Base-by-base conservation (phyloP, 2,888 invertebrate genomes). In the Synergus gifuensis region DNA sequence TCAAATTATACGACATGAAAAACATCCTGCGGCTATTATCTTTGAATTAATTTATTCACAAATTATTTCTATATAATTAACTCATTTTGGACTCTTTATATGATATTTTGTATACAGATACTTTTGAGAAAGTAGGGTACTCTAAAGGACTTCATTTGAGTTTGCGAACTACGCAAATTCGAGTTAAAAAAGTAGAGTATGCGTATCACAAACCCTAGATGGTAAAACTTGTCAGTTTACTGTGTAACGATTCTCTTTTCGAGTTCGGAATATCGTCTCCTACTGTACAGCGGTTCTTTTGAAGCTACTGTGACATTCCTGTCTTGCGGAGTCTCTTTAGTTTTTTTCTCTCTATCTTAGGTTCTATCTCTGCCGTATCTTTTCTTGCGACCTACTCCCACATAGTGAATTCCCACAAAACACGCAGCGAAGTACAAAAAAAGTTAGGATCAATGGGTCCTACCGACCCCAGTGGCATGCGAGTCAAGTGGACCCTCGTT, bases 401-500 rank as follows among this genome's bases (percentile, higher is more conserved):
- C 78, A 76, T 64, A 42, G 60, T 8, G 42, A 28, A 58, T 49
- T 62, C 77, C 67, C 79, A 73, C 82, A 79, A 82, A 82, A 83
- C 69, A 62, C 69, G 64, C 78, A 79, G 77, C 83, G 82, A 69
- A 36, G 69, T 46, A n/a, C 44, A 67, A 67, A 67, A 22, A 22
- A 11, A 28, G 82, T 60, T 22, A 77, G 81, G 76, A 80, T 82
- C 82, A 80, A 82, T 82, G 79, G 79, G 73, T 62, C 69, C 78
- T 78, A 79, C 80, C 77, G 77, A 81, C 76, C 76, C 76, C 76
- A 66, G 79, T 82, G 83, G 83, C 81, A 84, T 80, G 78, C 84
- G 86, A 86, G 87, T 88, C 86, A 88, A 89, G 86, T 88, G 88
- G 86, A 78, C 36, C 82, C 83, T 87, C 81, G 84, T 88, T 88